phyloP scores from a whole-genome alignment of 1,140 invertebrate species.

The Drosophila malerkotliana region DNA sequence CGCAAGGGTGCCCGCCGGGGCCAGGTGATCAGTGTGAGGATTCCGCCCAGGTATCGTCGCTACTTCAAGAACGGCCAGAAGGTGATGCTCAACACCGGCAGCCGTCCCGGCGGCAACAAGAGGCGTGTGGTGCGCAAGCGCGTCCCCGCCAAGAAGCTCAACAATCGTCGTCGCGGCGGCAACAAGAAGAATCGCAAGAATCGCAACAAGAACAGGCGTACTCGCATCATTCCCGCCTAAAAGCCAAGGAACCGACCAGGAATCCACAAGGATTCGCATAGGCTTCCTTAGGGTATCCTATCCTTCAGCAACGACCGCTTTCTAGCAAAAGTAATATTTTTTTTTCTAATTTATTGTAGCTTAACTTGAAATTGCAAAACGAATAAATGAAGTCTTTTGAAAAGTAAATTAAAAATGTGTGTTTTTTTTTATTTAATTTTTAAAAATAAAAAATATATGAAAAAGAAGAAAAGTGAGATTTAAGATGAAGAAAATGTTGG shows the following conservation, averaged over 20 bases:
- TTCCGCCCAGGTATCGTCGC: slow-evolving; percentile 71
- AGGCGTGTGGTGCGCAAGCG: slow-evolving; percentile 67
- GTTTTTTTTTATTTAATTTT: too few relatives aligned
- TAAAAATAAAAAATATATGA: too few relatives aligned
- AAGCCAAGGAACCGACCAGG: not conserved
- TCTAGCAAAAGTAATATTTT: slow-evolving; percentile 42
- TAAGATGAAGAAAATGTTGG: too few relatives aligned
- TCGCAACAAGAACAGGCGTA: slow-evolving; percentile 52
- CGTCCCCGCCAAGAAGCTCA: slow-evolving; percentile 38
- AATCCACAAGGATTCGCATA: not conserved
- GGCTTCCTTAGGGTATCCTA: not conserved
- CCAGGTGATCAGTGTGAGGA: slow-evolving; percentile 68
- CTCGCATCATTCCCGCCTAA: slow-evolving; percentile 55
- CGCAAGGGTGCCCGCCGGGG: slow-evolving; percentile 71
- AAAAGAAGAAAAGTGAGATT: too few relatives aligned
- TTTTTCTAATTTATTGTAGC: slow-evolving; percentile 78
- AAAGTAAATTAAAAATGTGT: not conserved
- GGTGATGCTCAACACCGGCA: slow-evolving; percentile 73
- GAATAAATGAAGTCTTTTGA: slow-evolving; percentile 44
- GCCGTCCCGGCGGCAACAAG: slow-evolving; percentile 46
- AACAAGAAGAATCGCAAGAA: slow-evolving; percentile 50
- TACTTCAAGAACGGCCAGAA: slow-evolving; percentile 82
- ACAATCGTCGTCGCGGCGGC: slow-evolving; percentile 17
- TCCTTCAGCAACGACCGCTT: not conserved
- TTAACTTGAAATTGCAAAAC: slow-evolving; percentile 32